Percentiles rank a stretch among this genome's conserved stretches.
Conservation (phyloP, 2,888 invertebrate species). For the Xestia c-nigrum region DNA sequence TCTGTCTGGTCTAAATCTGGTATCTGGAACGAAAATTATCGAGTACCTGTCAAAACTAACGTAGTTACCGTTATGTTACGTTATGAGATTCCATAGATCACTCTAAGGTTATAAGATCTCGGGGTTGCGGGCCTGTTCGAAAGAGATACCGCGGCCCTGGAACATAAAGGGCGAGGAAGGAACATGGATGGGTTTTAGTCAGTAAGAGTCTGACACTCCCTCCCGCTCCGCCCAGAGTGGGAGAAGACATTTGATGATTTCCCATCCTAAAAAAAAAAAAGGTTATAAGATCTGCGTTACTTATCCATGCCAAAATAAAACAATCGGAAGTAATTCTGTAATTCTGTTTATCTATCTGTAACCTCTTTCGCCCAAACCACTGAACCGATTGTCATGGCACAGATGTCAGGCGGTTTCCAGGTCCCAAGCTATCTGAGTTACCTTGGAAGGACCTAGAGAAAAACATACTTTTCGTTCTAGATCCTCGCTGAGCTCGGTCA, state of each 20-base stretch:
- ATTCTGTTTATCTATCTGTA: neutral
- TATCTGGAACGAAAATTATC: neutral
- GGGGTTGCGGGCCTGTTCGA: no score
- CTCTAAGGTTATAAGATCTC: no score
- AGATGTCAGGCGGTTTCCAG: neutral
- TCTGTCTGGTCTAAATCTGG: neutral
- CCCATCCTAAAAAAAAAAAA: no score
- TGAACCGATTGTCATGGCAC: neutral
- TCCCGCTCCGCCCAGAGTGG: no score
- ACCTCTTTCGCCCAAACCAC: neutral
- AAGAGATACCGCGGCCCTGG: no score
- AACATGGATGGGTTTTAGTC: no score
- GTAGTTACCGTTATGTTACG: neutral
- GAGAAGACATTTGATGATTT: no score
- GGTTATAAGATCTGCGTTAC: neutral
- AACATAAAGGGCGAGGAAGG: no score
- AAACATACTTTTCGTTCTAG: neutral
- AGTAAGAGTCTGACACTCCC: no score
- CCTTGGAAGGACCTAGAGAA: neutral
- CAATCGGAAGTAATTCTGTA: neutral
- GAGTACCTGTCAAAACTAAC: neutral
- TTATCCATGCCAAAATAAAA: neutral
- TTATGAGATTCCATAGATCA: neutral
- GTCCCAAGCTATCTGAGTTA: neutral
- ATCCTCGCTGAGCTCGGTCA: neutral